Base-by-base conservation (phyloP, 2,797 vertebrate species). In the Lycodopsis pacificus region DNA sequence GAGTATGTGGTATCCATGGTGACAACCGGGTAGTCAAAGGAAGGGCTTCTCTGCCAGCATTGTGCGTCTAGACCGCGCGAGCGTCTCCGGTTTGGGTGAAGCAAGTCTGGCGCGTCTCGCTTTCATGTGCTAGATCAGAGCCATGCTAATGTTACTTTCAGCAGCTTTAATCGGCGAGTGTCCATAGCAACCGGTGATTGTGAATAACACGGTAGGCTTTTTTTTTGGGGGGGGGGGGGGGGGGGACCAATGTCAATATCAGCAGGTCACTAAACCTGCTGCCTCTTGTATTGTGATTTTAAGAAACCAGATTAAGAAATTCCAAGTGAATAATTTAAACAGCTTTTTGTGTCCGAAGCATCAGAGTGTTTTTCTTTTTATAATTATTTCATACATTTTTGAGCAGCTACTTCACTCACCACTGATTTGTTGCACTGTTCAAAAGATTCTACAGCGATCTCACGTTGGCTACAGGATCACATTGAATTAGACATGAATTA, bases 41-140 rank as follows among this genome's bases (percentile, higher is more conserved):
- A 66, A 83, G 70, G 81, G 80, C 80, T 76, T 65, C 77, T 85
- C 80, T 83, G 88, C 77, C 88, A 89, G 82, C 84, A 78, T 89
- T 91, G 86, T 90, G 85, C 69, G 86, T 91, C 86, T 91, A 88
- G 90, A 91, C 90, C 65, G 40, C 76, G 79, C 74, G 79, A 92
- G 92, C 67, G 40, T 86, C 84, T 90, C 84, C 81, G 86, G 81
- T 85, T 80, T 80, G 82, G 85, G 80, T 68, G 86, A 89, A 89
- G 78, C 71, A 66, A 84, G 82, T 88, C 86, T 87, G 87, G 73
- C 22, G 27, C 44, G 34, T 84, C 84, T 87, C 48, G 48, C 87
- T 92, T 94, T 92, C 88, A 90, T 93, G 86, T 91, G 83, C 69
- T 56, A 90, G 81, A 92, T 93, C 92, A 91, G 88, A 94, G 90